Conservation (phyloP, 2,797 vertebrate genomes). For the Somateria mollissima region DNA sequence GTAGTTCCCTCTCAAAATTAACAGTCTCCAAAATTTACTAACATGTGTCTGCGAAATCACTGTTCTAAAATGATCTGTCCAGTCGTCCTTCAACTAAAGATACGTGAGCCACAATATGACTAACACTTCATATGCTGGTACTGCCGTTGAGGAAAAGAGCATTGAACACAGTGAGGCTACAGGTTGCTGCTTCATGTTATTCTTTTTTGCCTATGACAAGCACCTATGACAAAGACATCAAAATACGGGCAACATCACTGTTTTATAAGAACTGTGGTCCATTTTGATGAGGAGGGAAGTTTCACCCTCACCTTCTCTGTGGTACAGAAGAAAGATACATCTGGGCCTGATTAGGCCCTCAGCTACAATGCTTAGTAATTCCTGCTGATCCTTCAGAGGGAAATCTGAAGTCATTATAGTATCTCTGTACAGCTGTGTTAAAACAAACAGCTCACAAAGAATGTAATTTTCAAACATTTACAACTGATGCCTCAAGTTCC, state of each 20-base stretch:
- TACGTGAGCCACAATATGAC: accelerated
- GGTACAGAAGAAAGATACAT: not conserved
- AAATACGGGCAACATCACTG: not conserved
- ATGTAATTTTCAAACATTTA: conserved; percentile 71
- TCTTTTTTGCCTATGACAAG: not conserved
- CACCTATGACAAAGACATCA: not conserved
- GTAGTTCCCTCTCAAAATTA: not conserved
- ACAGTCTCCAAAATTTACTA: not conserved
- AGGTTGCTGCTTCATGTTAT: not conserved
- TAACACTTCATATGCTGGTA: not conserved
- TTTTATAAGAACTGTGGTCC: not conserved
- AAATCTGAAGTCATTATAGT: conserved; percentile 52
- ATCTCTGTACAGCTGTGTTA: conserved; percentile 66
- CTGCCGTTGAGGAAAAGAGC: not conserved
- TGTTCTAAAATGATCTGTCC: not conserved
- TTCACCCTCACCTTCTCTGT: not conserved
- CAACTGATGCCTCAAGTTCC: conserved; percentile 56
- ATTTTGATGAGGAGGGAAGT: not conserved
- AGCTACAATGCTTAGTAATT: conserved; percentile 28
- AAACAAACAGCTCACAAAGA: conserved; percentile 70
- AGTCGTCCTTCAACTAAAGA: not conserved
- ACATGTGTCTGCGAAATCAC: not conserved
- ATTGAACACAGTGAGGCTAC: not conserved
- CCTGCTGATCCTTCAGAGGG: conserved; percentile 12
- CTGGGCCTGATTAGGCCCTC: conserved; percentile 1